A percentile compares a stretch with the other conserved stretches of the same genome.
These are phyloP conservation scores for Paragorgia papillata DNA, from an alignment of 92 coral and sea anemone species.

Conservation along the genomic window DNA sequence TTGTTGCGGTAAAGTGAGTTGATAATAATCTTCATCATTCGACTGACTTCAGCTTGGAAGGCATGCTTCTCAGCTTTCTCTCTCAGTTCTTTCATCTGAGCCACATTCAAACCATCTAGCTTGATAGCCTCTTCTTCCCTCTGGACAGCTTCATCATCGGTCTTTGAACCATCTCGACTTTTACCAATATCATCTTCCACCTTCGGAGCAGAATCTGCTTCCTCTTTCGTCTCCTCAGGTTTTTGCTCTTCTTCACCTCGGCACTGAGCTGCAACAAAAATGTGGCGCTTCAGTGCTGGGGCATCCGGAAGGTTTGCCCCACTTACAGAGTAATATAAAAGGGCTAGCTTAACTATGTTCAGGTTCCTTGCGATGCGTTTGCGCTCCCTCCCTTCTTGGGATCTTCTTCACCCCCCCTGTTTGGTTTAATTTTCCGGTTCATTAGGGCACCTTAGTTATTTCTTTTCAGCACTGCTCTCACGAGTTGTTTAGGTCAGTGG, in stretches of 20 bases:
- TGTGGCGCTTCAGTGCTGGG: too few relatives aligned
- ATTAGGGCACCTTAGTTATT: too few relatives aligned
- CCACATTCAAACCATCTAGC: conserved; percentile 94
- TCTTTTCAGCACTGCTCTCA: too few relatives aligned
- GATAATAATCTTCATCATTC: conserved; percentile 98
- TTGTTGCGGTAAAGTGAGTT: conserved; percentile 97
- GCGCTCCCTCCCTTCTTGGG: too few relatives aligned
- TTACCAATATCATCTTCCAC: conserved; percentile 97
- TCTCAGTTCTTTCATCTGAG: conserved; percentile 97
- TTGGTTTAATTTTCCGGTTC: too few relatives aligned
- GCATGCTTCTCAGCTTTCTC: conserved; percentile 93
- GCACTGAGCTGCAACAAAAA: conserved; percentile 62
- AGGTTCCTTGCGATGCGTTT: neutral
- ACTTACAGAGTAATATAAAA: too few relatives aligned
- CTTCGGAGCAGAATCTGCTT: conserved; percentile 84
- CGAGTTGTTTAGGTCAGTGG: too few relatives aligned
- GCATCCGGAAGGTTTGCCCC: too few relatives aligned
- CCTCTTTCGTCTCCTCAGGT: conserved; percentile 17
- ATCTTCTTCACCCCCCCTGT: too few relatives aligned
- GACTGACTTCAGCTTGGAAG: conserved; percentile 98
- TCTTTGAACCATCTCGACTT: conserved; percentile 93
- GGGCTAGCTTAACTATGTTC: too few relatives aligned
- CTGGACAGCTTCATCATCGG: conserved; percentile 96
- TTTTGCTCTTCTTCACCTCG: conserved; percentile 81
- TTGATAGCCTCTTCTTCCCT: conserved; percentile 97